Evolutionary conservation across 2,888 invertebrate genomes (phyloP).

Genomic region (Sarcophaga subvicina): DNA sequence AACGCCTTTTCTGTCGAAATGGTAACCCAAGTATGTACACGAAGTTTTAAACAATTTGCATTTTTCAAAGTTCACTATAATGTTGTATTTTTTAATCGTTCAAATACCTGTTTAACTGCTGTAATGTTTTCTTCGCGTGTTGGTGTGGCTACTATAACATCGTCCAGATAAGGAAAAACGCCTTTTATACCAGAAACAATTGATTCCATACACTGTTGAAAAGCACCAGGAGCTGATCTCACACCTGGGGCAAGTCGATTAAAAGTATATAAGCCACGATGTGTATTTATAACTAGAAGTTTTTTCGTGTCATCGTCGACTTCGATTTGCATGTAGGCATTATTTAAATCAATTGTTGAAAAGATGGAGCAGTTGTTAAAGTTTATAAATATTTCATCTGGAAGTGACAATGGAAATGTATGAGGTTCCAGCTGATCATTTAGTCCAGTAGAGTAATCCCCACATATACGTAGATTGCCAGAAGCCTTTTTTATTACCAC

Average conservation of each 20-base stretch:
- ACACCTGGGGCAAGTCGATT: background rate
- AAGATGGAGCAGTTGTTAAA: constrained; percentile 25
- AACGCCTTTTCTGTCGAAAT: background rate
- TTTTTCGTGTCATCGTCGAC: constrained; percentile 11
- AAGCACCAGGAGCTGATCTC: constrained; percentile 1
- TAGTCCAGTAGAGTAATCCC: constrained; percentile 26
- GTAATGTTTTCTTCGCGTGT: background rate
- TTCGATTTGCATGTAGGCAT: constrained; percentile 30
- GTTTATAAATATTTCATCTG: constrained; percentile 44
- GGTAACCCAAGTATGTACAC: background rate
- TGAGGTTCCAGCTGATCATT: constrained; percentile 25
- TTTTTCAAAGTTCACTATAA: background rate
- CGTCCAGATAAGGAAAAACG: background rate
- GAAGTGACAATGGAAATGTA: constrained; percentile 32
- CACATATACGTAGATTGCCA: no score
- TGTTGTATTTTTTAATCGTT: no score
- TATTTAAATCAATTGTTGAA: constrained; percentile 10
- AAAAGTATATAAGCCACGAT: background rate
- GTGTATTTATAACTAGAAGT: background rate
- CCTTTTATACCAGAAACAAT: background rate
- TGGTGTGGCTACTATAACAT: background rate
- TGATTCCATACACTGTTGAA: constrained; percentile 9
- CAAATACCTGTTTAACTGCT: no score
- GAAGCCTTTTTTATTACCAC: constrained; percentile 13
- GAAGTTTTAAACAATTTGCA: background rate